Evolutionary conservation across 1,140 invertebrate genomes (phyloP), one percentile per base, ranked within the genome.

Genomic region (Sarcophaga peregrina): DNA sequence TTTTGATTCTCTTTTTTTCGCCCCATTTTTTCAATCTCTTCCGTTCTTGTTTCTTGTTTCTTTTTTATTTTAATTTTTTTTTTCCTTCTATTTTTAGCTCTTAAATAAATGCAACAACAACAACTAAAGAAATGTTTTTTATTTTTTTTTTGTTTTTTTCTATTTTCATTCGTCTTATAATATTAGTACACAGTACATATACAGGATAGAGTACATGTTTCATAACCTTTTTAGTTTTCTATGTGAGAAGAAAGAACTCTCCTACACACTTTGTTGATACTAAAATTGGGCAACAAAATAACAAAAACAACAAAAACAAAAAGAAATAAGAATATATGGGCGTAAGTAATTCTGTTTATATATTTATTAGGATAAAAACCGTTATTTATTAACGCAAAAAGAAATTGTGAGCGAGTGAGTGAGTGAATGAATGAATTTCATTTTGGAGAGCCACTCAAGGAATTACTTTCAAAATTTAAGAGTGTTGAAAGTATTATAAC

Each of bases 281-380:
- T 37, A 37, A 37, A 37, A 37, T 37, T 37, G 25, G 25, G 25
- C 25, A 37, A 37, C 1, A 37, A 37, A 37, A 37, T 2, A 37
- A 37, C 1, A 4, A 37, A 37, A 37, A 37, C 1, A 2, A 37
- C 1, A 37, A 37, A 37, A 37, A 37, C 25, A 4, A 37, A 37
- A 2, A 37, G 25, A 37, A 37, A 37, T 37, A 37, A 37, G 25
- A 37, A 37, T 37, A 37, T 37, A 37, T 37, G 25, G 25, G 13
- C 13, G 54, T 58, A n/a, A n/a, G 54, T 58, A 58, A 13, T n/a
- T 58, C 13, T 58, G n/a, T 58, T 58, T 58, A 58, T 58, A n/a
- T 58, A 58, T 58, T 58, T 58, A 58, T 58, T 58, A 58, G 54
- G 54, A 58, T 58, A 58, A 58, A 37, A 58, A 58, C 54, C 15